Percentiles rank a stretch among this genome's conserved stretches.
phyloP scores from a whole-genome alignment of 1,140 invertebrate species.

The Euura lappo region DNA sequence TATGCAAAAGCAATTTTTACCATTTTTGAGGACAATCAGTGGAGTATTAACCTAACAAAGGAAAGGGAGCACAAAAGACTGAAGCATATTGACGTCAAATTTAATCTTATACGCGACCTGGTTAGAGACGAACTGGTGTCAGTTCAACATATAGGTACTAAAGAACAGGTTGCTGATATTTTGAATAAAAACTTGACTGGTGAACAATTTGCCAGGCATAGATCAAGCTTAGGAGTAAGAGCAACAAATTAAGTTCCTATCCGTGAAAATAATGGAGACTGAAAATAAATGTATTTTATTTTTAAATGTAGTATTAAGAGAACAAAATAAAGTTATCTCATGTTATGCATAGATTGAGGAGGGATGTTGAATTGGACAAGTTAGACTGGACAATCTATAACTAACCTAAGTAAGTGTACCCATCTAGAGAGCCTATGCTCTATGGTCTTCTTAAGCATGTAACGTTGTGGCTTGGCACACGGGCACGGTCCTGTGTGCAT shows the following conservation, averaged over 20 bases:
- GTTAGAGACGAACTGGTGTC: slow-evolving; percentile 1
- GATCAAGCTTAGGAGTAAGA: not conserved
- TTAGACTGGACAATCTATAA: too few relatives aligned
- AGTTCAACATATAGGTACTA: slow-evolving; percentile 1
- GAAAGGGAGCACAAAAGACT: slow-evolving; percentile 21
- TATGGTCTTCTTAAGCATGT: too few relatives aligned
- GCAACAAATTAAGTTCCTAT: not conserved
- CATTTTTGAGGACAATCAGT: slow-evolving; percentile 30
- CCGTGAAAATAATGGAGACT: not conserved
- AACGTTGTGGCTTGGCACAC: too few relatives aligned
- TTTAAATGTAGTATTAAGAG: too few relatives aligned
- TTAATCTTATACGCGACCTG: slow-evolving; percentile 21
- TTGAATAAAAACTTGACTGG: slow-evolving; percentile 12
- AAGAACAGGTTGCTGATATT: slow-evolving; percentile 12
- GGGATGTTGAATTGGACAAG: not conserved
- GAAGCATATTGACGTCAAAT: slow-evolving; percentile 30
- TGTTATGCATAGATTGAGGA: not conserved
- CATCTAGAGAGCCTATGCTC: too few relatives aligned
- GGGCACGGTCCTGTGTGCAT: too few relatives aligned
- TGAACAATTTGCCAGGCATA: slow-evolving; percentile 27
- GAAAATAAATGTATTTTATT: too few relatives aligned
- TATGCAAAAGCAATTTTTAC: not conserved
- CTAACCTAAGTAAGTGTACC: too few relatives aligned
- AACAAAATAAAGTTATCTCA: too few relatives aligned
- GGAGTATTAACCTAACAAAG: slow-evolving; percentile 13